Percentiles rank a stretch among this genome's conserved stretches.
These are phyloP conservation scores for Lomographa bimaculata DNA, from an alignment of 2,888 invertebrate species.

Conservation along the genomic window DNA sequence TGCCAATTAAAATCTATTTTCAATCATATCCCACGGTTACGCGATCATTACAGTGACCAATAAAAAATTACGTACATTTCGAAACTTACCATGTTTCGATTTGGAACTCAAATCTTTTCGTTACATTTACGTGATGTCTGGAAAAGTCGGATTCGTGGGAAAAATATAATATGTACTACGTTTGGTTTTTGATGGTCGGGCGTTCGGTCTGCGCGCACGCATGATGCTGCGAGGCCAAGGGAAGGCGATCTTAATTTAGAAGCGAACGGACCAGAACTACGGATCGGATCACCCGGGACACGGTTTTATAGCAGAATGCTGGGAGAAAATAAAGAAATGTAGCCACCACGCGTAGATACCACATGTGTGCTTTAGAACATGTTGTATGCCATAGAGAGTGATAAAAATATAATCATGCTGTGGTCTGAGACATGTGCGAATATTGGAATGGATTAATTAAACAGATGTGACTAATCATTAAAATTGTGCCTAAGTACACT, in stretches of 20 bases:
- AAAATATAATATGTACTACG: conserved; percentile 80
- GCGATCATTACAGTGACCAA: conserved; percentile 29
- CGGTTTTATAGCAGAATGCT: conserved; percentile 57
- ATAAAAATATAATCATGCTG: conserved; percentile 5
- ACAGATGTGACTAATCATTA: too few species aligned
- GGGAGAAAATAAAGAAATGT: conserved; percentile 43
- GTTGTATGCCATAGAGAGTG: conserved; percentile 3
- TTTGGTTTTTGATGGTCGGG: conserved; percentile 69
- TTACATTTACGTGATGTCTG: conserved; percentile 47
- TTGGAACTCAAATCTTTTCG: conserved; percentile 19
- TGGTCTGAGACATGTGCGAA: conserved; percentile 12
- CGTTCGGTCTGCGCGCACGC: conserved; percentile 66
- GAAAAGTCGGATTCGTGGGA: conserved; percentile 63
- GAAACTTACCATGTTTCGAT: conserved; percentile 45
- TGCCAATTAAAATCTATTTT: conserved; percentile 42
- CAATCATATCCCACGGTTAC: conserved; percentile 32
- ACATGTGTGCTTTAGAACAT: neutral
- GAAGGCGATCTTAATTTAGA: conserved; percentile 78
- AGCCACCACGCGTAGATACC: conserved; percentile 30
- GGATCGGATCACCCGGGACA: conserved; percentile 60
- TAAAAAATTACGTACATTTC: conserved; percentile 17
- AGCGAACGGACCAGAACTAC: conserved; percentile 62
- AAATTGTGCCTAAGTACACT: too few species aligned
- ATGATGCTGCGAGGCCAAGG: conserved; percentile 66
- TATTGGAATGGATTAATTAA: conserved; percentile 4